phyloP scores from a whole-genome alignment of 2,113 vertebrate species.

The Petroica traversi region DNA sequence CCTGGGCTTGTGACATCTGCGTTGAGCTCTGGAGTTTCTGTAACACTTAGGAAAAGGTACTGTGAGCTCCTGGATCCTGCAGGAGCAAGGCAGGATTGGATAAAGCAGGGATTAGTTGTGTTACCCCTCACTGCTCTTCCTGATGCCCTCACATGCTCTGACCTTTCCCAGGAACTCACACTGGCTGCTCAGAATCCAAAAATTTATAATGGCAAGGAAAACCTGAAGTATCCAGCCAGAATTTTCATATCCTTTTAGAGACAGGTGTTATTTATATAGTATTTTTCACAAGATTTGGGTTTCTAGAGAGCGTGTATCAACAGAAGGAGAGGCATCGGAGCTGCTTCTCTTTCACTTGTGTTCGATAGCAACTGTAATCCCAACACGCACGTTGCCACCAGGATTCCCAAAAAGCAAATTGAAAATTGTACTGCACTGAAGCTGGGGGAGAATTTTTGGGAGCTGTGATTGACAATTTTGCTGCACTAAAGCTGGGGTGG shows the following conservation, averaged over 20 bases:
- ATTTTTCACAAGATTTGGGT: background rate
- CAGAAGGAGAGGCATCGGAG: background rate
- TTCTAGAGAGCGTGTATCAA: background rate
- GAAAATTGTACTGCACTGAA: background rate
- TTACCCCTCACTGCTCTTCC: background rate
- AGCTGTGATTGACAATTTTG: background rate
- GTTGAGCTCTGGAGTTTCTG: background rate
- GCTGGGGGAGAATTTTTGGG: background rate
- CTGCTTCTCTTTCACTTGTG: background rate
- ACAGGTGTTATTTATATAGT: background rate
- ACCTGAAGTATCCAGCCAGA: background rate
- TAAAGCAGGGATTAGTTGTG: background rate
- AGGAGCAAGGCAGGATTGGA: background rate
- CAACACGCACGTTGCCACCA: background rate
- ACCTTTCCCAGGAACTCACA: background rate
- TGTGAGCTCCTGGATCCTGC: background rate
- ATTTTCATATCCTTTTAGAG: background rate
- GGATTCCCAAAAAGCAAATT: background rate
- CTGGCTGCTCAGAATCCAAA: background rate
- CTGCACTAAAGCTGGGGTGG: background rate
- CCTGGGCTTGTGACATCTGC: fast-evolving
- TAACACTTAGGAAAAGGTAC: background rate
- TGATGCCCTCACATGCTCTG: background rate
- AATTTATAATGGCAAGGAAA: background rate
- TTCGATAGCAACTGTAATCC: background rate